Conservation (phyloP, 2,113 vertebrate species). For the Arvicanthis niloticus region DNA sequence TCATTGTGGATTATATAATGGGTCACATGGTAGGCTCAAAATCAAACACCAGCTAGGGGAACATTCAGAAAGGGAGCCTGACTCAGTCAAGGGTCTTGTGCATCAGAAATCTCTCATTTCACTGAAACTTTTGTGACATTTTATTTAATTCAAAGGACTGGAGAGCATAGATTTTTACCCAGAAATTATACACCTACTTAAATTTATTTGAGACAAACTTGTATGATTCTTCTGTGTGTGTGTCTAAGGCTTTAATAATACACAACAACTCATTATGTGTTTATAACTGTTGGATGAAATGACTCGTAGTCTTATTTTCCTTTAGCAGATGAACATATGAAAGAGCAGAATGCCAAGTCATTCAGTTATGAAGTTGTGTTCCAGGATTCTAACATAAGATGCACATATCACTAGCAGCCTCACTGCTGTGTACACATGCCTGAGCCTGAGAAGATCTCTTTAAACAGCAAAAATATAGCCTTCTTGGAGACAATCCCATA, state of each 20-base stretch:
- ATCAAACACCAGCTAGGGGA: neutral
- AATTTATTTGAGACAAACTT: neutral
- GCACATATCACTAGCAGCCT: neutral
- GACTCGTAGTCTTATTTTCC: neutral
- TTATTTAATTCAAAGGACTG: neutral
- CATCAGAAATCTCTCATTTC: neutral
- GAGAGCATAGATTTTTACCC: neutral
- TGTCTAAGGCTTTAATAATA: neutral
- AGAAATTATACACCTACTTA: neutral
- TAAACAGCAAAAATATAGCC: neutral
- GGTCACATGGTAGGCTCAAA: neutral
- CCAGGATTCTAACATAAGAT: neutral
- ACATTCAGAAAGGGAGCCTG: neutral
- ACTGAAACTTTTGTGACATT: neutral
- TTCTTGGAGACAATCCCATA: neutral
- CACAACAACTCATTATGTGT: neutral
- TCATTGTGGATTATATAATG: neutral
- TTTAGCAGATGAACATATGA: neutral
- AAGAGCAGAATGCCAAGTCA: neutral
- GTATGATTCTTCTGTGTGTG: neutral
- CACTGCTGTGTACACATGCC: rapidly evolving
- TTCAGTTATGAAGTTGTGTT: neutral
- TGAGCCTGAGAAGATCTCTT: neutral
- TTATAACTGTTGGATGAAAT: neutral
- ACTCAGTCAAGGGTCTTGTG: rapidly evolving